Conservation (phyloP, 2,888 invertebrate species). For the Carpatolechia fugitivella region DNA sequence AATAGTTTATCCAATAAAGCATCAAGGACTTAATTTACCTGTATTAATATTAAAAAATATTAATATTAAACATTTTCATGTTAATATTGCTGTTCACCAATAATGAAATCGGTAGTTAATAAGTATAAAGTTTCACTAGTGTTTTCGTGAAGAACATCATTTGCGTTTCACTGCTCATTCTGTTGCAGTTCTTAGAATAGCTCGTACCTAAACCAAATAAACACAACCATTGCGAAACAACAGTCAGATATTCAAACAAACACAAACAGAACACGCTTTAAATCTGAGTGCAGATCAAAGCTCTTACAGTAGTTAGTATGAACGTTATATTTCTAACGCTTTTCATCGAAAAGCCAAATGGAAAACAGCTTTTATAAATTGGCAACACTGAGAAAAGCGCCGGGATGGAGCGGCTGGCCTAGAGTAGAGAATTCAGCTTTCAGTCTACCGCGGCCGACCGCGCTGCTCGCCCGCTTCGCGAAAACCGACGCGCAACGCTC, state of each 20-base stretch:
- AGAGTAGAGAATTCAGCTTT: slow-evolving; percentile 30
- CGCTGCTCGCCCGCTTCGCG: slow-evolving; percentile 25
- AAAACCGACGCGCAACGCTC: slow-evolving; percentile 11
- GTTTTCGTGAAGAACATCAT: too few species aligned
- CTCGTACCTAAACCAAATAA: neutral
- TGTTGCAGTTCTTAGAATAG: neutral
- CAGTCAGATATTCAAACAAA: neutral
- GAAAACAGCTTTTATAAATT: slow-evolving; percentile 33
- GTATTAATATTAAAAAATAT: too few species aligned
- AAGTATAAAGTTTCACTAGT: too few species aligned
- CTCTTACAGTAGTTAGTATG: neutral
- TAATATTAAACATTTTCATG: too few species aligned
- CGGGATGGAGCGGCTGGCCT: slow-evolving; percentile 50
- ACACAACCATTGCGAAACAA: neutral
- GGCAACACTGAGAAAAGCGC: slow-evolving; percentile 54
- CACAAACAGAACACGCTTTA: neutral
- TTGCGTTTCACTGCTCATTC: too few species aligned
- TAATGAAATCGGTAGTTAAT: too few species aligned
- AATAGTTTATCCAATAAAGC: too few species aligned
- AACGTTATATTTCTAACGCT: neutral
- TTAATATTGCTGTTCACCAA: too few species aligned
- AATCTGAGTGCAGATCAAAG: slow-evolving; percentile 1
- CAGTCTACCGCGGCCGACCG: slow-evolving; percentile 63
- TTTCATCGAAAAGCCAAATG: slow-evolving; percentile 14
- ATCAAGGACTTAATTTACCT: too few species aligned